Percentiles rank a stretch among this genome's conserved stretches.
These are phyloP conservation scores for Motacilla alba DNA, from an alignment of 2,113 vertebrate genomes.

Conservation along the genomic window DNA sequence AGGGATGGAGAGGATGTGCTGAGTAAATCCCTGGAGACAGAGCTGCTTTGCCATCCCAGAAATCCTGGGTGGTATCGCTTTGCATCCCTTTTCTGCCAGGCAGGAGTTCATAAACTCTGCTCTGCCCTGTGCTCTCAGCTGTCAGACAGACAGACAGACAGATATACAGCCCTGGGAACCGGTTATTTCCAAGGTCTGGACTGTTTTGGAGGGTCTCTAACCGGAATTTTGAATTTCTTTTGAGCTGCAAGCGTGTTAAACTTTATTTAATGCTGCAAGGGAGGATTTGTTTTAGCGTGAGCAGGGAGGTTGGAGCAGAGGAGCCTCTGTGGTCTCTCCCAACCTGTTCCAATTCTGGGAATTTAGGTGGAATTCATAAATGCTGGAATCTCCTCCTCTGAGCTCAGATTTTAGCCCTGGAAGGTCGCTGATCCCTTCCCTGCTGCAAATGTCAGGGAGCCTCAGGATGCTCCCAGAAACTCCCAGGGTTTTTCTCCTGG, in stretches of 20 bases:
- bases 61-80: rapidly evolving
- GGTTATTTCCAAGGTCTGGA: rapidly evolving
- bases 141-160: not conserved
- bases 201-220: not conserved
- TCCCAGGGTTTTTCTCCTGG: not conserved
- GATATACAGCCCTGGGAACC: not conserved
- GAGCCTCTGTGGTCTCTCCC: not conserved
- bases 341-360: not conserved
- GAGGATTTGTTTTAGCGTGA: rapidly evolving
- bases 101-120: not conserved
- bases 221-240: not conserved
- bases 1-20: not conserved
- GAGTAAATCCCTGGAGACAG: not conserved
- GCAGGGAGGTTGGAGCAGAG: not conserved
- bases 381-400: not conserved
- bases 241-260: not conserved
- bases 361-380: not conserved
- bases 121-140: not conserved
- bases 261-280: not conserved
- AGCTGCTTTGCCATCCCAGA: rapidly evolving
- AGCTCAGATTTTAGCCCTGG: not conserved
- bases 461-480: not conserved
- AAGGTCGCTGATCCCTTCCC: not conserved
- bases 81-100: not conserved
- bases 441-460: not conserved